Evolutionary conservation across 2,888 invertebrate species (phyloP), one percentile per base, ranked within the genome.

Genomic region (Nemapogon koenigi): DNA sequence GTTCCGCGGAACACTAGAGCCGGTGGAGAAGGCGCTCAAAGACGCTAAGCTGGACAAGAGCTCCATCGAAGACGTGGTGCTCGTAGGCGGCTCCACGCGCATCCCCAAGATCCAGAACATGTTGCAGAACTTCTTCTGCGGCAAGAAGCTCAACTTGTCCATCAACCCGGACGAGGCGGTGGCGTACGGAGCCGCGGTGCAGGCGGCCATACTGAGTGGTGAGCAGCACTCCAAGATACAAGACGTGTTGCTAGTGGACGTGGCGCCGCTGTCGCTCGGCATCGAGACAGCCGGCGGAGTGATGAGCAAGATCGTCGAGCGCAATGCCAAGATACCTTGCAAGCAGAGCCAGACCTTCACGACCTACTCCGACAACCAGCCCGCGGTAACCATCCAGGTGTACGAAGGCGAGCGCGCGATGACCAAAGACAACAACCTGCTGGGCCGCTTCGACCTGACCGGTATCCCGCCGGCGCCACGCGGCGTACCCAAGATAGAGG

Each of bases 101-200:
- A 90, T 91, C 36, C 91, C 90, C 0, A 91, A 90, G 59, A 85
- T 91, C 35, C 90, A 90, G 58, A 85, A 69, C 46, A 78, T 91
- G 58, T 66, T 91, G 17, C 85, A 88, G 62, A 87, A 86, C 62
- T 90, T 85, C 75, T 91, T 90, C 81, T 83, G 83, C 47, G 87
- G 88, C 17, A 90, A 89, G 59, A 71, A 82, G 27, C 65, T 90
- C 4, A 89, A 89, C 55, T 67, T 88, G 17, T 87, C 87, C 3
- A 89, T 90, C 50, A 90, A 90, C 56, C 90, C 90, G 0, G 90
- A 90, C 50, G 90, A 91, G 58, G 90, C 90, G 0, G 90, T 91
- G 0, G 90, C 90, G 0, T 90, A 88, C 51, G 89, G 89, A 10
- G 89, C 89, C 0, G 88, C 89, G 2, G 83, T 89, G 2, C 88